Evolutionary conservation across 1,140 invertebrate species (phyloP).

Genomic region (Anoplophora glabripennis): DNA sequence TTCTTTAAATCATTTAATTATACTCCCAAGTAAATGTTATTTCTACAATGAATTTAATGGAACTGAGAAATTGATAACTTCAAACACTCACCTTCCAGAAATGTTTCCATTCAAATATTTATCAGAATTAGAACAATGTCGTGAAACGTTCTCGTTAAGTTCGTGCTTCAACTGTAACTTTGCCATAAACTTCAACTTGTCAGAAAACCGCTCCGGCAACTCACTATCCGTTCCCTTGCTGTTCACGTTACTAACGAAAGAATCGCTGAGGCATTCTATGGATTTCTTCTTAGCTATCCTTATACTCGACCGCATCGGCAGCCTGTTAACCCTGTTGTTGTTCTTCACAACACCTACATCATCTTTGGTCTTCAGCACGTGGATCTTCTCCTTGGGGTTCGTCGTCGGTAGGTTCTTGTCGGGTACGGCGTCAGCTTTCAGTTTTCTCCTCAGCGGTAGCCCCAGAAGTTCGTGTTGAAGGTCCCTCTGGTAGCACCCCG

Average conservation of each 20-base stretch:
- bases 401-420: slow-evolving; percentile 51
- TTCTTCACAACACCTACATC: slow-evolving; percentile 1
- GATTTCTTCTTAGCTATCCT: slow-evolving; percentile 39
- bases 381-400: slow-evolving; percentile 9
- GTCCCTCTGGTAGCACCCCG: slow-evolving; percentile 54
- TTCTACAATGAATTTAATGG: no score
- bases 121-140: no score
- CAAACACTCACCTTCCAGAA: no score
- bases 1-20: no score
- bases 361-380: slow-evolving; percentile 5
- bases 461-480: slow-evolving; percentile 56
- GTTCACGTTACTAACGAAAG: slow-evolving; percentile 28
- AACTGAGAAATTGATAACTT: no score
- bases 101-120: no score
- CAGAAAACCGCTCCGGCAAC: slow-evolving; percentile 23
- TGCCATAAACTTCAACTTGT: slow-evolving; percentile 38
- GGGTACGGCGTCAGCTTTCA: slow-evolving; percentile 53
- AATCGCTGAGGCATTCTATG: slow-evolving; percentile 29
- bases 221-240: slow-evolving; percentile 8
- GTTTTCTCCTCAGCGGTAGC: slow-evolving; percentile 52
- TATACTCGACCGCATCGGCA: slow-evolving; percentile 38
- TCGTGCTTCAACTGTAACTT: slow-evolving; percentile 32
- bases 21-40: no score
- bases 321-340: slow-evolving; percentile 19
- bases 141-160: not conserved